Conservation (phyloP, 23 tunicate species). For the Trididemnum clinides region DNA sequence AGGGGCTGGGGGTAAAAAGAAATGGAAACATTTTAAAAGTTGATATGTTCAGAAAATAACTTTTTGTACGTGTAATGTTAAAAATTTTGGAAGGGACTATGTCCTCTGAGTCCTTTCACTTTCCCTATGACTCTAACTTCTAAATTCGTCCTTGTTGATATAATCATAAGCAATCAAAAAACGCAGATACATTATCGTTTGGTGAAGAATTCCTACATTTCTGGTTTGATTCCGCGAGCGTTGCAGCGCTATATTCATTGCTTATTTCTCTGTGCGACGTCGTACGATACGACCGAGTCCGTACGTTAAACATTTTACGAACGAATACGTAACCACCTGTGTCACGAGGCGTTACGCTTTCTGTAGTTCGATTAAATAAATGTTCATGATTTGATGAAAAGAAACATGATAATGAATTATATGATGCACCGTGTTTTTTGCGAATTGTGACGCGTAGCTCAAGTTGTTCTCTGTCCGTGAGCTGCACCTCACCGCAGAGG, state of each 20-base stretch:
- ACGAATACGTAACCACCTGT: constrained; percentile 26
- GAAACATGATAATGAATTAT: neutral
- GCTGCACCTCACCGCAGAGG: constrained; percentile 47
- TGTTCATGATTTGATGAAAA: constrained; percentile 14
- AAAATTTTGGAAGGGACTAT: too few relatives aligned
- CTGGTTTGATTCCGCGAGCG: constrained; percentile 53
- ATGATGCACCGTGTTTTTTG: neutral
- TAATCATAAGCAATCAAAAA: constrained; percentile 38
- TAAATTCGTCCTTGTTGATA: too few relatives aligned
- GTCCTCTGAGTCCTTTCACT: too few relatives aligned
- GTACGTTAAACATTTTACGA: neutral
- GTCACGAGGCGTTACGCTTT: neutral
- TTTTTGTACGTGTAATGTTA: too few relatives aligned
- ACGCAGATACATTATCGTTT: constrained; percentile 29
- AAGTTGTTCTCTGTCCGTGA: constrained; percentile 12
- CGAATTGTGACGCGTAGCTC: constrained; percentile 55
- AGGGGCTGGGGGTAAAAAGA: too few relatives aligned
- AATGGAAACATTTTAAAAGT: too few relatives aligned
- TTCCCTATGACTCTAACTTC: too few relatives aligned
- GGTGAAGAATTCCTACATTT: constrained; percentile 25
- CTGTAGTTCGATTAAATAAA: neutral
- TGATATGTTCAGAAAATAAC: too few relatives aligned
- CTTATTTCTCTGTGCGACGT: constrained; percentile 1
- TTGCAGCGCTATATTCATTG: constrained; percentile 16
- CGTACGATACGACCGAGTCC: constrained; percentile 4